Evolutionary conservation across 2,113 vertebrate genomes (phyloP).

Genomic region (Mus spicilegus): DNA sequence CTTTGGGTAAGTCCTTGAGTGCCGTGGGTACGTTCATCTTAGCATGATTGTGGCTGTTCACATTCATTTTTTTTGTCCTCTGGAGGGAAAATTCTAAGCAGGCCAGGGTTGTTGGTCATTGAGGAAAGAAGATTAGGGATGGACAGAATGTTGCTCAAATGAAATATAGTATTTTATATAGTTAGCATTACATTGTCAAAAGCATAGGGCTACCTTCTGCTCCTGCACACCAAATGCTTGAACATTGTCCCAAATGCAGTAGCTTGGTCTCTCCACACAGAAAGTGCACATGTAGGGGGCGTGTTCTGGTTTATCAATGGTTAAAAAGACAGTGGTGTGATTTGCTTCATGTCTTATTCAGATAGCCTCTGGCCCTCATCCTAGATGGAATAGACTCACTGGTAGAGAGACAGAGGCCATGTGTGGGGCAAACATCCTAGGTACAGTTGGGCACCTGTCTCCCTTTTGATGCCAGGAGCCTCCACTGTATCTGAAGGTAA

Average conservation of each 20-base stretch:
- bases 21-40: background rate
- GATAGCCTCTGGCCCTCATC: background rate
- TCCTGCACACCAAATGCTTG: background rate
- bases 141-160: background rate
- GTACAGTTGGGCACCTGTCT: background rate
- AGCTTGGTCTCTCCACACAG: background rate
- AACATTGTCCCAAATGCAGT: background rate
- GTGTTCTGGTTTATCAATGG: background rate
- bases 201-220: background rate
- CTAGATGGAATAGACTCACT: background rate
- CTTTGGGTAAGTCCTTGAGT: background rate
- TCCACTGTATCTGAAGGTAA: conserved; percentile 37
- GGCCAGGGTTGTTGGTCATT: background rate
- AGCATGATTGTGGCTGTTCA: background rate
- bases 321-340: background rate
- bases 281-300: background rate
- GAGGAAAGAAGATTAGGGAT: background rate
- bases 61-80: background rate
- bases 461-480: background rate
- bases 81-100: background rate
- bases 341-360: background rate
- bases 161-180: background rate
- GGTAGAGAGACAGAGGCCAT: background rate
- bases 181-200: background rate
- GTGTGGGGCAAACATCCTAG: conserved; percentile 18